A percentile compares a stretch with the other conserved stretches of the same genome.
phyloP scores from a whole-genome alignment of 2,888 invertebrate genomes.

The Pterostichus niger region DNA sequence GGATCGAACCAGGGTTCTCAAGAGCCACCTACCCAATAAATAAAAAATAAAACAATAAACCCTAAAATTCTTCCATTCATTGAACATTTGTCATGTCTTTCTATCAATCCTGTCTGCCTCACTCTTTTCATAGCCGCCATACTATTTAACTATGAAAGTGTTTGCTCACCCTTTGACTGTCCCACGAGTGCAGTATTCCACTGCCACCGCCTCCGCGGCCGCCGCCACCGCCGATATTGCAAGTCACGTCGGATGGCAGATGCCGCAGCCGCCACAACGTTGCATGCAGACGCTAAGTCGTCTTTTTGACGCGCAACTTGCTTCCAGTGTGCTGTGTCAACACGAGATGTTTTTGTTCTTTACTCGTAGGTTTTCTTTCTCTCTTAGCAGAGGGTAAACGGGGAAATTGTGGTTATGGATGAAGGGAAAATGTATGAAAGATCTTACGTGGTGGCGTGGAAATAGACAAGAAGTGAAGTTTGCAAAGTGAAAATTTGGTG shows the following conservation, averaged over 20 bases:
- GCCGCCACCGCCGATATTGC: conserved; percentile 70
- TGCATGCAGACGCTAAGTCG: conserved; percentile 45
- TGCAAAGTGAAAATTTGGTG: too few relatives aligned
- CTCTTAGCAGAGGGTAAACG: not conserved
- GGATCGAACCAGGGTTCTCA: too few relatives aligned
- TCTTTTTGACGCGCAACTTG: conserved; percentile 46
- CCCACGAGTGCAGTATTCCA: conserved; percentile 6
- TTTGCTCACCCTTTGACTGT: conserved; percentile 19
- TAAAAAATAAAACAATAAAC: too few relatives aligned
- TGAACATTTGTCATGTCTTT: too few relatives aligned
- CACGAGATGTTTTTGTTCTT: conserved; percentile 50
- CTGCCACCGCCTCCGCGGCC: not conserved
- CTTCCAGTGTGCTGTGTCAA: conserved; percentile 39
- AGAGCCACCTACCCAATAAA: too few relatives aligned
- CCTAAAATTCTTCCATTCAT: too few relatives aligned
- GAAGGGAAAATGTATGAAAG: conserved; percentile 3
- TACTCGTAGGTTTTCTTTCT: conserved; percentile 3
- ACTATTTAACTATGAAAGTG: not conserved
- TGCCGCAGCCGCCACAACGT: conserved; percentile 68
- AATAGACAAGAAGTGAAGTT: not conserved
- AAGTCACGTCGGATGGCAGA: conserved; percentile 75
- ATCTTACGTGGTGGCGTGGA: not conserved
- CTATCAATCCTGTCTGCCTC: too few relatives aligned
- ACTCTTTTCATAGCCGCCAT: too few relatives aligned
- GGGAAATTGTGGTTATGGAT: not conserved